Evolutionary conservation across 2,888 invertebrate species (phyloP), one percentile per base, ranked within the genome.

Genomic region (Liodrosophila aerea): DNA sequence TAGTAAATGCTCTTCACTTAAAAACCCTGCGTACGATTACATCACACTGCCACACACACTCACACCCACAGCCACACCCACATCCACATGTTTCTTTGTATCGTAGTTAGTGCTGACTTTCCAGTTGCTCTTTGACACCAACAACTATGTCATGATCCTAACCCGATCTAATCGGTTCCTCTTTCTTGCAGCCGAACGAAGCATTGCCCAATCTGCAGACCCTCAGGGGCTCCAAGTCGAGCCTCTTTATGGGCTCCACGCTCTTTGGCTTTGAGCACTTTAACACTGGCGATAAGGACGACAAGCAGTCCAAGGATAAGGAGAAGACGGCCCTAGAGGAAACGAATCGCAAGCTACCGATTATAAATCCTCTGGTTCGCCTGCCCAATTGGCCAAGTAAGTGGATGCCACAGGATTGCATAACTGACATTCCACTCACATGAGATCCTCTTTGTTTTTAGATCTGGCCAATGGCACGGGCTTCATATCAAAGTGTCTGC

Each of bases 401-500:
- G 92, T 89, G 2, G 22, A 44, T 0, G n/a, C n/a, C n/a, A n/a
- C n/a, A n/a, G n/a, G n/a, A n/a, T n/a, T n/a, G n/a, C n/a, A n/a
- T 22, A 29, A 40, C 4, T 5, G 2, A 4, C 0, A 9, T 34
- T n/a, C n/a, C n/a, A n/a, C n/a, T n/a, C n/a, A n/a, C n/a, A n/a
- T n/a, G n/a, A n/a, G n/a, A 4, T 8, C 1, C 12, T n/a, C 8
- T n/a, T 8, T 8, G 1, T 9, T 15, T 29, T 4, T 12, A 80
- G 88, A 86, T 47, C 78, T 87, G 0, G 70, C 93, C 5, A 93
- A 93, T 75, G 93, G 94, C 62, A 93, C 94, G 29, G 97, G 98
- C 15, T 95, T 98, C 81, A 97, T 98, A 82, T 97, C 98, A 84
- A 97, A 98, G 91, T 98, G 98, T 81, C 92, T 98, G 16, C 91